Conservation (phyloP, 2,888 invertebrate genomes). For the Loripinus fragilis region DNA sequence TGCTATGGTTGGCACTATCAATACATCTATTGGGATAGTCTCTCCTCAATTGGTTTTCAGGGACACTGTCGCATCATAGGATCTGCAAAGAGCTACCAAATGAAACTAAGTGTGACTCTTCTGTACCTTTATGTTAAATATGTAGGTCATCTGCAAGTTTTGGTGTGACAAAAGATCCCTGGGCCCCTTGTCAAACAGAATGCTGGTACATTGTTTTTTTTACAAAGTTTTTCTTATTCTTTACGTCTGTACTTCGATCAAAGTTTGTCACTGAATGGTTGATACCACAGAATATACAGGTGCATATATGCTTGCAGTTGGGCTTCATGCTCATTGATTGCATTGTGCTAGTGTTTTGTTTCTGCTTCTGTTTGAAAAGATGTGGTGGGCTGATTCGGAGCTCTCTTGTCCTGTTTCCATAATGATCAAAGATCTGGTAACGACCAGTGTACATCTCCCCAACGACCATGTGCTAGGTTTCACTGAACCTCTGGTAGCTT, state of each 20-base stretch:
- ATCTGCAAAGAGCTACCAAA: neutral
- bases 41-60: constrained; percentile 25
- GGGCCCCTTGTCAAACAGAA: constrained; percentile 50
- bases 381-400: neutral
- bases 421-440: neutral
- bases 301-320: too few species aligned
- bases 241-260: too few species aligned
- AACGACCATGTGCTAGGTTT: neutral
- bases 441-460: neutral
- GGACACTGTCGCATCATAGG: constrained; percentile 12
- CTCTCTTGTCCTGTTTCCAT: neutral
- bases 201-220: constrained; percentile 27
- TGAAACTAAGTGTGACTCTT: neutral
- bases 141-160: constrained; percentile 1
- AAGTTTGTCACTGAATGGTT: neutral
- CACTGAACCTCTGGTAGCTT: neutral
- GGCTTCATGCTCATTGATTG: neutral
- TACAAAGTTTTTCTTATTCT: neutral
- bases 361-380: neutral
- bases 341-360: neutral
- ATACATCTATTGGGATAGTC: constrained; percentile 33
- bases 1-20: constrained; percentile 46
- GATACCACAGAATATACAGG: neutral
- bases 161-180: neutral
- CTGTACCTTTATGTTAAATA: neutral